phyloP scores from a whole-genome alignment of 2,113 vertebrate genomes.

The Pimephales promelas region DNA sequence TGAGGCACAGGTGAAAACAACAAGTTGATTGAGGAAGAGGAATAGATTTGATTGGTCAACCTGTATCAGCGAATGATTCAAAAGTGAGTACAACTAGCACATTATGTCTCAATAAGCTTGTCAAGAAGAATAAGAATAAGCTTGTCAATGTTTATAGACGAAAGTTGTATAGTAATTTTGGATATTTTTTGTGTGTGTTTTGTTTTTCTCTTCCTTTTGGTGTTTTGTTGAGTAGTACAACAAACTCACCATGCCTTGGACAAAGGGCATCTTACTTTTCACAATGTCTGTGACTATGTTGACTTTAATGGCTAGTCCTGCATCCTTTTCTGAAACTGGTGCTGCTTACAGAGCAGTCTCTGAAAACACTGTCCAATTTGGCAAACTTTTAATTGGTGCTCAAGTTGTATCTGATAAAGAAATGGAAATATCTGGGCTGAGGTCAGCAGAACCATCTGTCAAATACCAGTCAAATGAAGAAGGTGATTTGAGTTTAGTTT shows the following conservation, averaged over 20 bases:
- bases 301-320: neutral
- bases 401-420: neutral
- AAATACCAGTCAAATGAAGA: neutral
- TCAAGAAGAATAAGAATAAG: no score
- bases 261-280: neutral
- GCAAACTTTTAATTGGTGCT: slow-evolving; percentile 11
- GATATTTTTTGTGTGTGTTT: no score
- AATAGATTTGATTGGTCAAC: slow-evolving; percentile 17
- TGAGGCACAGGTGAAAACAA: slow-evolving; percentile 25
- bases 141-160: no score
- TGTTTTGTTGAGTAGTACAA: no score
- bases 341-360: no score
- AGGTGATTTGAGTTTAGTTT: neutral
- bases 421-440: neutral
- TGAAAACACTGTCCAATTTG: neutral
- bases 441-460: neutral
- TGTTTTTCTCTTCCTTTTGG: neutral
- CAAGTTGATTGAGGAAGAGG: neutral
- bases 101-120: no score
- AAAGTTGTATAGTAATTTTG: fast-evolving
- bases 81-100: neutral
- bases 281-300: neutral
- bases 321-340: neutral
- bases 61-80: neutral
- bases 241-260: neutral